A percentile compares a stretch with the other conserved stretches of the same genome.
Evolutionary conservation across 2,797 vertebrate species (phyloP).

Genomic region (Cygnus olor): DNA sequence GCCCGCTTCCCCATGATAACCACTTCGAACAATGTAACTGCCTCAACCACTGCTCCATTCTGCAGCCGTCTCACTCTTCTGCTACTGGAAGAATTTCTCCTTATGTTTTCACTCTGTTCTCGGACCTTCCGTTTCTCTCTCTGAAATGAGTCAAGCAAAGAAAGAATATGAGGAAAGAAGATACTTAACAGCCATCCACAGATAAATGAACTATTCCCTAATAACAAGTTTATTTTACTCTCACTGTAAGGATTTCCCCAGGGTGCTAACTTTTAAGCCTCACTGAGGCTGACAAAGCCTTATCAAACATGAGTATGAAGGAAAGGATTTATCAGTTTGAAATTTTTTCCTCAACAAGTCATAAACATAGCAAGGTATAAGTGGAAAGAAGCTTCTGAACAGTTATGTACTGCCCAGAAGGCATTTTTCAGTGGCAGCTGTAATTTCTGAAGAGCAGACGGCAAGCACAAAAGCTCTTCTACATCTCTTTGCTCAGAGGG

Average conservation of each 20-base stretch:
- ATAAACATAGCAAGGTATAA: not conserved
- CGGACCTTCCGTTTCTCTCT: constrained; percentile 80
- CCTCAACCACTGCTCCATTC: constrained; percentile 81
- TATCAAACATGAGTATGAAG: not conserved
- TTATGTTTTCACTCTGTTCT: constrained; percentile 82
- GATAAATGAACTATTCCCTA: not conserved
- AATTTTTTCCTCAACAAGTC: not conserved
- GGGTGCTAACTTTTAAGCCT: not conserved
- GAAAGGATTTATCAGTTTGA: not conserved
- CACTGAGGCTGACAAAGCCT: not conserved
- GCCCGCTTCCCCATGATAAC: constrained; percentile 89
- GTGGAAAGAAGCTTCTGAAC: not conserved
- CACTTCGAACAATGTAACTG: constrained; percentile 92
- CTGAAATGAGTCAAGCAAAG: constrained; percentile 63
- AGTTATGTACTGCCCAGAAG: not conserved
- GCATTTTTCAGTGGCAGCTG: not conserved
- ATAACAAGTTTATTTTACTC: not conserved
- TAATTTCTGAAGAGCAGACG: not conserved
- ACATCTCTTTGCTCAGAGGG: not conserved
- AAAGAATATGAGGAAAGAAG: not conserved
- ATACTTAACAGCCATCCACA: not conserved
- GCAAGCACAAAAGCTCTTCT: not conserved
- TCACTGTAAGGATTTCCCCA: not conserved
- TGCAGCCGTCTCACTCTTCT: constrained; percentile 70
- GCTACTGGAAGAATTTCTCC: constrained; percentile 68